A percentile compares a stretch with the other conserved stretches of the same genome.
phyloP scores from a whole-genome alignment of 1,140 invertebrate species.

The Trialeurodes vaporariorum region DNA sequence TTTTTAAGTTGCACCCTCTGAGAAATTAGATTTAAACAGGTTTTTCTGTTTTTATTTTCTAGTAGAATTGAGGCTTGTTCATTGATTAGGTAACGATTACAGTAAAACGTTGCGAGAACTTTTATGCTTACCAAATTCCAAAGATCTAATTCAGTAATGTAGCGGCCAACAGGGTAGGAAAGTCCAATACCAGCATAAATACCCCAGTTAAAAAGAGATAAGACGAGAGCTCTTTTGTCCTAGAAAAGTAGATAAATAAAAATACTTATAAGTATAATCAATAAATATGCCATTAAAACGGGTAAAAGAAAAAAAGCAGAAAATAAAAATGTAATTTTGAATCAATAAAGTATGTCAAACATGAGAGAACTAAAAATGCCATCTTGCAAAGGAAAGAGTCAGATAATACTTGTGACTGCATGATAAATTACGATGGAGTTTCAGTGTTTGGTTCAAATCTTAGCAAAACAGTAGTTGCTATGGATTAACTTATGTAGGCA shows the following conservation, averaged over 20 bases:
- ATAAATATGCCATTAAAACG: not conserved
- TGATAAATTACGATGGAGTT: too few species aligned
- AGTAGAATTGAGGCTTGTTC: not conserved
- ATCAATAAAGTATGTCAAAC: too few species aligned
- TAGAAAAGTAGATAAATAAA: constrained; percentile 16
- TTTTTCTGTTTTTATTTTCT: not conserved
- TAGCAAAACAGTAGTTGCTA: too few species aligned
- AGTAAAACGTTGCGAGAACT: not conserved
- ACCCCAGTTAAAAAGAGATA: constrained; percentile 92
- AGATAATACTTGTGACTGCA: too few species aligned
- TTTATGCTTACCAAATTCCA: constrained; percentile 53
- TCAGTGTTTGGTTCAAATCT: too few species aligned
- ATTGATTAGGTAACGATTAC: too few species aligned
- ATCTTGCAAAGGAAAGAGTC: too few species aligned
- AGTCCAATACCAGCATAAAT: constrained; percentile 90
- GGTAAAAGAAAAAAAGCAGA: not conserved
- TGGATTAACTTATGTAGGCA: too few species aligned
- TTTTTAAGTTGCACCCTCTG: too few species aligned
- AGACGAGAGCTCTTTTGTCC: constrained; percentile 68
- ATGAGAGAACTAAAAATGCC: too few species aligned
- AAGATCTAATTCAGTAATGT: constrained; percentile 63
- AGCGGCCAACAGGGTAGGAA: constrained; percentile 81
- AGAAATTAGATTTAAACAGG: not conserved
- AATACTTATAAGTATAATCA: not conserved
- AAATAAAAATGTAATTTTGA: too few species aligned